Evolutionary conservation across 92 coral and sea anemone genomes (phyloP).

Genomic region (Porites evermanni): DNA sequence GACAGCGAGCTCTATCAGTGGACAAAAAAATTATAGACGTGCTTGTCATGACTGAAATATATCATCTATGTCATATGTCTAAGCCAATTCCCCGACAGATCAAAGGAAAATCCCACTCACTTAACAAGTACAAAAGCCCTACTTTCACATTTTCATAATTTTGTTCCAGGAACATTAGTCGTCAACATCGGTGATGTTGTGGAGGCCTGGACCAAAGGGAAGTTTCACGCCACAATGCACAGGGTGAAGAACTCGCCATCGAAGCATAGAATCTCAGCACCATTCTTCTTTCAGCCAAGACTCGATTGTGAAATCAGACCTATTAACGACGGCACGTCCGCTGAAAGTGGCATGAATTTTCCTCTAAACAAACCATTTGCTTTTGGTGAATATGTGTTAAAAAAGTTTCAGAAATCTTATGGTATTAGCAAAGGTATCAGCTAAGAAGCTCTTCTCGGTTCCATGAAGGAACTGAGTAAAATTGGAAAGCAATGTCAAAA

Average conservation of each 20-base stretch:
- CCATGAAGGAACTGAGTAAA: not conserved
- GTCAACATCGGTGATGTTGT: constrained; percentile 83
- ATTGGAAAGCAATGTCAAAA: too few species aligned
- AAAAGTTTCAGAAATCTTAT: constrained; percentile 76
- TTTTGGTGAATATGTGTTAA: constrained; percentile 75
- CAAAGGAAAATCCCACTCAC: not conserved
- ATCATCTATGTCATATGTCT: too few species aligned
- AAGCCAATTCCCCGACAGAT: too few species aligned
- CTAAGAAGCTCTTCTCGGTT: not conserved
- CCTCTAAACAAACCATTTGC: constrained; percentile 56
- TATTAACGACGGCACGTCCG: constrained; percentile 12
- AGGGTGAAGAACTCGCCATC: constrained; percentile 76
- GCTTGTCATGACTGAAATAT: too few species aligned
- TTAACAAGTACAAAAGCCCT: not conserved
- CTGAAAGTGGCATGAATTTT: constrained; percentile 1
- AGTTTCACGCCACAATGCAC: constrained; percentile 70
- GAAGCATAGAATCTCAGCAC: constrained; percentile 65
- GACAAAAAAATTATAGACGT: too few species aligned
- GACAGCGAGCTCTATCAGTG: too few species aligned
- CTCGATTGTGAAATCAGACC: constrained; percentile 29
- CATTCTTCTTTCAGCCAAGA: constrained; percentile 80
- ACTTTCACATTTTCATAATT: not conserved
- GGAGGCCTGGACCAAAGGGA: constrained; percentile 82
- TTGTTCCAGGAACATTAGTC: constrained; percentile 68
- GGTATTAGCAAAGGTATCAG: constrained; percentile 14